Base-by-base conservation (phyloP, 2,113 vertebrate species). In the Noturus placidus region DNA sequence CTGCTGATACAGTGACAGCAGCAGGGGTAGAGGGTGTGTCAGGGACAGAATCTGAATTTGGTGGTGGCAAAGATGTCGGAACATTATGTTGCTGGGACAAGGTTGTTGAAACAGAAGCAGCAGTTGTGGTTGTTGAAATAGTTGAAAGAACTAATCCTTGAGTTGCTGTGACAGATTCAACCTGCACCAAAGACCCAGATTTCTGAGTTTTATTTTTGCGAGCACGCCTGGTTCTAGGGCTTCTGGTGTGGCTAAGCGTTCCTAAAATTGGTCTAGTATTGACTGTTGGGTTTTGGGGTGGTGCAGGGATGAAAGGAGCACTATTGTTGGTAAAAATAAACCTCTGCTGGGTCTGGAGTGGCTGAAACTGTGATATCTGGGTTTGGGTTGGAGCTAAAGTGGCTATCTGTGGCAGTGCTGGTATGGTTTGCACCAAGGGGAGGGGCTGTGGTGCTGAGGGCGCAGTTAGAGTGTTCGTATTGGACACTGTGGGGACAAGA, bases 271-370 rank as follows among this genome's bases (percentile, higher is more conserved):
- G 95, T 84, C 92, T 93, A 25, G 89, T 91, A 33, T 94, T 90
- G 91, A 89, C 91, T 92, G 59, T 81, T 63, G 83, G 80, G 46
- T 74, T 89, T 70, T 87, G 80, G 61, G 92, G 86, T 54, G 92
- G 85, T 25, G 85, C 85, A 17, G 89, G 88, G 46, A 91, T 88
- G 56, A 91, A 89, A 9, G 91, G 72, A 88, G 91, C 52, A 87
- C 90, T 88, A 70, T 72, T 81, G 76, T 94, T 95, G 30, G 93
- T 92, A 69, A 95, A 90, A 56, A 95, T 92, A 86, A 94, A 93
- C 90, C 93, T 93, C 86, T 94, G 92, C 33, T 94, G 96, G 30
- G 95, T 93, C 74, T 96, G 96, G 20, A 96, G 89, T 17, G 92
- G 84, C 33, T 93, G 91, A 80, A 92, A 95, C 79, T 52, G 95